These are phyloP conservation scores for Diplazon laetatorius DNA, from an alignment of 2,888 invertebrate genomes.

Conservation along the genomic window DNA sequence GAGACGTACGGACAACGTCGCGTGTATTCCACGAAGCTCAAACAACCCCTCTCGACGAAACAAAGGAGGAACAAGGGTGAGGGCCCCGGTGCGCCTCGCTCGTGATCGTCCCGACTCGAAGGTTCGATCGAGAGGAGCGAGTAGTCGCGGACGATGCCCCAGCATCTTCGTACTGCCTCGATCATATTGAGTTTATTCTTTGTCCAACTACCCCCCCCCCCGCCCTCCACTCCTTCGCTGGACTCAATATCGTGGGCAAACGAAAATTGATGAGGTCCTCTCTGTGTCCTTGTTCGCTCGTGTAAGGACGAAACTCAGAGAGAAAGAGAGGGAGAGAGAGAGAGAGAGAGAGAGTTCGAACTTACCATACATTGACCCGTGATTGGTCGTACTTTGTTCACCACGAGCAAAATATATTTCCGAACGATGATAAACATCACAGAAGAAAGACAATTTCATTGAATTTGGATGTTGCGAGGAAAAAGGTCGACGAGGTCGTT, in stretches of 20 bases:
- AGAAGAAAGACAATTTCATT: neutral
- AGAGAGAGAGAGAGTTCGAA: neutral
- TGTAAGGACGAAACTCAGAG: neutral
- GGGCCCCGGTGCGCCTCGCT: conserved; percentile 43
- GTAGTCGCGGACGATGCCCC: conserved; percentile 60
- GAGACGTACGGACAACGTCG: conserved; percentile 29
- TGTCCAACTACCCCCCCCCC: too few relatives aligned
- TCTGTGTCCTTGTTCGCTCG: conserved; percentile 41
- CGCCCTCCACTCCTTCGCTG: too few relatives aligned
- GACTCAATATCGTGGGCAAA: conserved; percentile 77
- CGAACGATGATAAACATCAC: neutral
- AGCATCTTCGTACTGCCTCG: conserved; percentile 72
- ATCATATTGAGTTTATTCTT: conserved; percentile 75
- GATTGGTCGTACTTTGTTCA: neutral
- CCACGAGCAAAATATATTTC: neutral
- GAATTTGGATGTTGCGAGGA: neutral
- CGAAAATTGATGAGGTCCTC: conserved; percentile 63
- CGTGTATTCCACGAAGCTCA: conserved; percentile 33
- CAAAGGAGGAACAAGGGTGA: conserved; percentile 70
- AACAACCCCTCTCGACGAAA: conserved; percentile 73
- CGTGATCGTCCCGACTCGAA: conserved; percentile 26
- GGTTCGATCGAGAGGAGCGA: conserved; percentile 25
- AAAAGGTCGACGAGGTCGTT: neutral
- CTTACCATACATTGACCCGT: conserved; percentile 5
- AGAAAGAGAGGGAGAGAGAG: conserved; percentile 15